Conservation (phyloP, 2,113 vertebrate genomes). For the Corapipo altera region DNA sequence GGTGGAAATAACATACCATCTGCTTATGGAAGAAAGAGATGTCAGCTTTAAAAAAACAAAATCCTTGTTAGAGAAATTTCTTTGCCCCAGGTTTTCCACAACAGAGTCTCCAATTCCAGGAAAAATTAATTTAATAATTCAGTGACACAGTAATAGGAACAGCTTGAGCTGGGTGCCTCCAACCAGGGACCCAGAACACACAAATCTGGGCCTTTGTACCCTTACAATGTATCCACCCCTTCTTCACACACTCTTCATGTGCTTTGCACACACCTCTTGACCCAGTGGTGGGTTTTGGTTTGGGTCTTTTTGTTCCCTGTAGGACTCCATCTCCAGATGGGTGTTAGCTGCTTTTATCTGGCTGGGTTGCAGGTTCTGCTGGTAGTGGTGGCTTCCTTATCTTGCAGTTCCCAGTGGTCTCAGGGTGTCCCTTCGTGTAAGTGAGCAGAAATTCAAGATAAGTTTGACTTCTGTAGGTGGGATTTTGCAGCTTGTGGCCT, state of each 20-base stretch:
- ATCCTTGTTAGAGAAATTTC: not conserved
- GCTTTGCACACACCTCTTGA: not conserved
- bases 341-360: not conserved
- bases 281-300: not conserved
- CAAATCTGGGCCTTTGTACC: not conserved
- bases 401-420: not conserved
- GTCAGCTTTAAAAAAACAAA: not conserved
- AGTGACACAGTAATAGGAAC: not conserved
- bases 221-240: not conserved
- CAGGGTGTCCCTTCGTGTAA: not conserved
- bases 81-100: not conserved
- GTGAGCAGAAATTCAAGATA: not conserved
- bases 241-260: not conserved
- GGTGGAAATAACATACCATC: not conserved
- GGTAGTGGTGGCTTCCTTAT: not conserved
- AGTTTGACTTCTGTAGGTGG: not conserved
- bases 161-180: not conserved
- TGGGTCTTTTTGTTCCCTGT: not conserved
- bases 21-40: slow-evolving; percentile 5
- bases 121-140: not conserved
- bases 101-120: not conserved
- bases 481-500: not conserved
- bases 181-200: not conserved
- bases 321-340: not conserved
- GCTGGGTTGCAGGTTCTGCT: not conserved